These are phyloP conservation scores for Lates calcarifer DNA, from an alignment of 2,113 vertebrate genomes.

Conservation along the genomic window DNA sequence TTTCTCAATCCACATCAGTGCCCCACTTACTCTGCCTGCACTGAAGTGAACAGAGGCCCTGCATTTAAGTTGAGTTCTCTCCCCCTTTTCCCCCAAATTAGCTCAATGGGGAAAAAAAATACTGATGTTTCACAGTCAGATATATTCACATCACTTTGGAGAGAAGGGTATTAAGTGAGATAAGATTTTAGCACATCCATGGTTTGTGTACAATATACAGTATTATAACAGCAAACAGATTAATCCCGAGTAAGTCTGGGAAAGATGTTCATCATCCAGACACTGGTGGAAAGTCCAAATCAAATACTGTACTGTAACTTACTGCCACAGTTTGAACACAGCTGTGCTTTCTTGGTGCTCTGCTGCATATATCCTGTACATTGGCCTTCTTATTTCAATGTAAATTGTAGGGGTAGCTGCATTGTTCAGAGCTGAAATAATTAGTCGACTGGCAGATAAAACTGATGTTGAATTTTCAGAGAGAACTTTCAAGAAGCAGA, in stretches of 20 bases:
- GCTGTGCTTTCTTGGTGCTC: background rate
- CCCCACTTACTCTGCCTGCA: slow-evolving; percentile 45
- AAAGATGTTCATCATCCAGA: background rate
- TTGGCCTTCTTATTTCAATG: background rate
- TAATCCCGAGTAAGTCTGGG: background rate
- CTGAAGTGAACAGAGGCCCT: slow-evolving; percentile 13
- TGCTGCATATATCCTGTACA: background rate
- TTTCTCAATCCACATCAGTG: slow-evolving; percentile 61
- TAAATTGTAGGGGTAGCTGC: background rate
- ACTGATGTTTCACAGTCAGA: background rate
- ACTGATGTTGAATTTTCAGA: background rate
- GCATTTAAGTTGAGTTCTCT: slow-evolving; percentile 4
- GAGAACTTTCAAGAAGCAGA: background rate
- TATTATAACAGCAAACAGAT: background rate
- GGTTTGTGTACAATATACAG: background rate
- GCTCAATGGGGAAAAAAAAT: background rate
- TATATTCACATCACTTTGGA: slow-evolving; percentile 5
- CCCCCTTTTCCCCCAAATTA: background rate
- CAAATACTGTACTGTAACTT: background rate
- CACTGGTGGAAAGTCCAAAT: background rate
- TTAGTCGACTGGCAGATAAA: background rate
- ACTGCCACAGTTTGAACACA: background rate
- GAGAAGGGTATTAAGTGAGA: background rate
- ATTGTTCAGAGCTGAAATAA: background rate
- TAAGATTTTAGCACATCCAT: background rate